phyloP scores from a whole-genome alignment of 2,888 invertebrate species.

The Achlya flavicornis region DNA sequence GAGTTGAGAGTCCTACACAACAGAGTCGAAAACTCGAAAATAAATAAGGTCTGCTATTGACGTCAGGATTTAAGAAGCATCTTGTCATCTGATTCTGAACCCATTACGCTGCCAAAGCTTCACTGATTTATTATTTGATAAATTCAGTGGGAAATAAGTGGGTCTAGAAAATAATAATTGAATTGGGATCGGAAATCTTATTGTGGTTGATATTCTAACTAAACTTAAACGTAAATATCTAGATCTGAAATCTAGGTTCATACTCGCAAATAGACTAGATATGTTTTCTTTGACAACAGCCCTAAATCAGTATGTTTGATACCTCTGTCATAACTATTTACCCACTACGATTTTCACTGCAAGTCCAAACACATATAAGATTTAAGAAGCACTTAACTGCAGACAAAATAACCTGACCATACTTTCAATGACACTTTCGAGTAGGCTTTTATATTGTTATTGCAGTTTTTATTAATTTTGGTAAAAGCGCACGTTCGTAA shows the following conservation, averaged over 20 bases:
- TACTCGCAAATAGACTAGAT: neutral
- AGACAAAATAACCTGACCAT: neutral
- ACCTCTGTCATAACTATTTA: neutral
- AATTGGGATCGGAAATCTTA: neutral
- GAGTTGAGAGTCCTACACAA: no score
- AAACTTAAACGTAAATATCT: neutral
- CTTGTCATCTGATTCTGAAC: neutral
- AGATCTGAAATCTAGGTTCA: no score
- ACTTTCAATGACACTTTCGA: neutral
- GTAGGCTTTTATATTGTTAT: slow-evolving; percentile 1
- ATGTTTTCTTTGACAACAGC: neutral
- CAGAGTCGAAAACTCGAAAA: neutral
- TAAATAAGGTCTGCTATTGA: neutral
- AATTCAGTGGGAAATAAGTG: neutral
- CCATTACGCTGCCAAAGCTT: neutral
- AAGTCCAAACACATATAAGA: neutral
- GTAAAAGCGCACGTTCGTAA: neutral
- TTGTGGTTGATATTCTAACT: neutral
- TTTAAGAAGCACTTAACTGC: neutral
- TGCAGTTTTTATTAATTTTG: neutral
- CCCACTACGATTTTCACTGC: neutral
- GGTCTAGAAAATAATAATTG: neutral
- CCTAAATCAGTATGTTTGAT: no score
- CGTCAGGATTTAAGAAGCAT: neutral
- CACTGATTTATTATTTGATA: neutral